Evolutionary conservation across 2,888 invertebrate genomes (phyloP), one percentile per base, ranked within the genome.

Genomic region (Drosophila fulvimacula): DNA sequence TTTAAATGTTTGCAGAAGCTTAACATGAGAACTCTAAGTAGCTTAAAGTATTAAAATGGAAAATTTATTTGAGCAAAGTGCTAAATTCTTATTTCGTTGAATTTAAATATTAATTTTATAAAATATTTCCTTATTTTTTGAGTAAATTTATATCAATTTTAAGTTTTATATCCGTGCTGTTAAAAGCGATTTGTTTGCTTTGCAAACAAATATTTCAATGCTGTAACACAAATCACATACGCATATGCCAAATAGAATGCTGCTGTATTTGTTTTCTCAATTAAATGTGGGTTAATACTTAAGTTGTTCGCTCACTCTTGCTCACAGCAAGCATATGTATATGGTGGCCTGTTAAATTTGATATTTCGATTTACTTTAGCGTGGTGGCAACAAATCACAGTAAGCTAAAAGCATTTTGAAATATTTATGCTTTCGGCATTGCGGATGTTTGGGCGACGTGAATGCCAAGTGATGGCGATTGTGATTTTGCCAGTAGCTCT

Each of bases 391-490:
- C 66, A 63, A 77, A 68, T 70, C 66, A 63, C 61, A 52, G 70
- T 53, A 41, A 69, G 64, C 70, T 66, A 58, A 79, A 76, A 84
- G 79, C 79, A 76, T 87, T 71, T 79, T 83, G 71, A 83, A 83
- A 89, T 89, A 83, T 83, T 89, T 84, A 83, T 89, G 87, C 70
- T 71, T 57, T 65, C 79, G 57, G 82, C 83, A 84, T 66, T 84
- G 83, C 83, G 89, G 89, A 81, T 76, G 69, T 77, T 72, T 63
- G 48, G 36, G 21, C 19, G 59, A 62, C 36, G 55, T 52, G 79
- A 58, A 64, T 61, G 63, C 51, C 64, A 64, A 56, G 59, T 52
- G 69, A 44, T 42, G 32, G 24, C 34, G 55, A 44, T 42, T 55
- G 42, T 55, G 39, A 62, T 51, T 59, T 34, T 30, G 57, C 17